A percentile compares a stretch with the other conserved stretches of the same genome.
Evolutionary conservation across 2,797 vertebrate genomes (phyloP).

Genomic region (Pelodytes ibericus): DNA sequence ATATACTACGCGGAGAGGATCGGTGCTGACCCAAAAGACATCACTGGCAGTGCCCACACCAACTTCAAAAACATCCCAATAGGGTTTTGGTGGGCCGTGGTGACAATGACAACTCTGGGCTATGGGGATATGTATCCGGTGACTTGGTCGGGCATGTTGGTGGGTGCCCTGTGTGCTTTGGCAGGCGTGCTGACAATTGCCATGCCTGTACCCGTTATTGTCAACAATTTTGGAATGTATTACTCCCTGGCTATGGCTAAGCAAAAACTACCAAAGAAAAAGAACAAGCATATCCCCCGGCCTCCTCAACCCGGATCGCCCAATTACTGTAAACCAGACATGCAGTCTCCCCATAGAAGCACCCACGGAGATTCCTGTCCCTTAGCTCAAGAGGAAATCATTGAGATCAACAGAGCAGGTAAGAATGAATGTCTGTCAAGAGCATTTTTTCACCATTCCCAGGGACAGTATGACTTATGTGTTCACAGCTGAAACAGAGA

Average conservation of each 20-base stretch:
- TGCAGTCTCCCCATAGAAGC: slow-evolving; percentile 61
- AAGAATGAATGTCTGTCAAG: slow-evolving; percentile 56
- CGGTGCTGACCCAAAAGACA: slow-evolving; percentile 71
- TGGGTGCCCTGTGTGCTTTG: slow-evolving; percentile 72
- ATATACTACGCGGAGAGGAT: slow-evolving; percentile 76
- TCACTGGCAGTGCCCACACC: slow-evolving; percentile 72
- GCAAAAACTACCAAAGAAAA: slow-evolving; percentile 77
- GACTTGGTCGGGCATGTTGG: slow-evolving; percentile 76
- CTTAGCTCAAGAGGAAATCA: slow-evolving; percentile 92
- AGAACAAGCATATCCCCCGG: slow-evolving; percentile 74
- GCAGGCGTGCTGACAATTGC: slow-evolving; percentile 75
- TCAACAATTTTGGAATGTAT: slow-evolving; percentile 76
- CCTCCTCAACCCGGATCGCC: slow-evolving; percentile 73
- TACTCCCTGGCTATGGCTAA: slow-evolving; percentile 76
- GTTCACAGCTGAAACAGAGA: slow-evolving; percentile 5
- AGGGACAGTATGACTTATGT: background rate
- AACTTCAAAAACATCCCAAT: slow-evolving; percentile 77
- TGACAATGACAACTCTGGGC: slow-evolving; percentile 77
- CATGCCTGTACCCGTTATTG: slow-evolving; percentile 78
- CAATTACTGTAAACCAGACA: slow-evolving; percentile 73
- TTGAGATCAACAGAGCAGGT: slow-evolving; percentile 91
- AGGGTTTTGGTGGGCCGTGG: slow-evolving; percentile 76
- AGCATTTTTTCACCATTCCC: background rate
- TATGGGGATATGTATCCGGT: slow-evolving; percentile 76
- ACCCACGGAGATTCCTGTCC: slow-evolving; percentile 75